These are phyloP conservation scores for Lycocorax pyrrhopterus DNA, from an alignment of 2,113 vertebrate genomes.

Conservation along the genomic window DNA sequence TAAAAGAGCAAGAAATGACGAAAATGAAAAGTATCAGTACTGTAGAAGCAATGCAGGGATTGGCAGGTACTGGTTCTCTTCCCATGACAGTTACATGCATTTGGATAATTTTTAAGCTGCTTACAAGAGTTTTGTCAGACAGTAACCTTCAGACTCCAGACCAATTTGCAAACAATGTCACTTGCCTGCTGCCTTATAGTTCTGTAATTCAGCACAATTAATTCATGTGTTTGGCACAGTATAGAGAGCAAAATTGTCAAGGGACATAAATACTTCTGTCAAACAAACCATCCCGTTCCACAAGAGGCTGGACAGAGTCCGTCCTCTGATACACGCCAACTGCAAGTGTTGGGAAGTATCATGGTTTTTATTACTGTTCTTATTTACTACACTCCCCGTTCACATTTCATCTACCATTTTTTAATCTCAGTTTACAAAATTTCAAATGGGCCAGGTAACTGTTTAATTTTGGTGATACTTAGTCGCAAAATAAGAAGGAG, in stretches of 20 bases:
- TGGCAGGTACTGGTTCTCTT: background rate
- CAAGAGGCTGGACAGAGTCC: background rate
- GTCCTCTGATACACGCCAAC: background rate
- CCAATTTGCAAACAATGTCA: slow-evolving; percentile 15
- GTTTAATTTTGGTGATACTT: background rate
- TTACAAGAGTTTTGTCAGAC: slow-evolving; percentile 19
- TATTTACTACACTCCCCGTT: background rate
- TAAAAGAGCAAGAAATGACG: background rate
- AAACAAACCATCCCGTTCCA: slow-evolving; percentile 10
- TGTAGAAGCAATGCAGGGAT: background rate
- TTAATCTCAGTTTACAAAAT: background rate
- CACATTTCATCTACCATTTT: background rate
- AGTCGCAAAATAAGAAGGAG: background rate
- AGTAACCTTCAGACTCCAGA: slow-evolving; percentile 27
- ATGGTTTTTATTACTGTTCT: background rate
- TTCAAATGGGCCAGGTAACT: background rate
- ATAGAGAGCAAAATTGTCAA: background rate
- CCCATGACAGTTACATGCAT: background rate
- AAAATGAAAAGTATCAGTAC: background rate
- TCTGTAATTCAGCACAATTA: background rate
- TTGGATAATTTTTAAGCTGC: background rate
- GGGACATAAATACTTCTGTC: background rate
- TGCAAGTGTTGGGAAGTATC: background rate
- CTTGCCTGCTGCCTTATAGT: slow-evolving; percentile 2
- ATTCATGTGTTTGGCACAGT: background rate